Evolutionary conservation across 2,797 vertebrate species (phyloP), one percentile per base, ranked within the genome.

Genomic region (Melanotaenia maccullochi): DNA sequence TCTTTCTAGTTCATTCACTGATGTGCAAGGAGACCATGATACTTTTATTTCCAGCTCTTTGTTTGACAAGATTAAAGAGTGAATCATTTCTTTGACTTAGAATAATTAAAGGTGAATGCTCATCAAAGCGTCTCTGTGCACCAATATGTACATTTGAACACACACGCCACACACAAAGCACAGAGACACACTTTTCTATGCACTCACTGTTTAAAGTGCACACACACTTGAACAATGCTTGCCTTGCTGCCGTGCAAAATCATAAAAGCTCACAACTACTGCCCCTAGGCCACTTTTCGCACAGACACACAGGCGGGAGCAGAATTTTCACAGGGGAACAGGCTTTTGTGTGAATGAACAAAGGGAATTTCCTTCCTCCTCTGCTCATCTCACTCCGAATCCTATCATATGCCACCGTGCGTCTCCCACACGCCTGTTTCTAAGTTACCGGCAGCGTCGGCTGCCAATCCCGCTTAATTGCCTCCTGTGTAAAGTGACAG

Each of bases 381-480:
- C 76, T 72, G 70, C 65, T 84, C 61, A 76, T 59, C 75, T 71
- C 61, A 58, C 60, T 42, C 76, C 74, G 82, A 90, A 89, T 84
- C 84, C 85, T 84, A 78, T 90, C 81, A 80, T 75, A 83, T 86
- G 88, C 85, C 82, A 73, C 87, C 68, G 73, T 78, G 82, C 69
- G 38, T 89, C 85, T 91, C 90, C 88, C 87, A 91, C 86, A 85
- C 68, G 88, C 81, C 90, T 89, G 93, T 94, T 93, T 92, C 94
- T 82, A 94, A 94, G 93, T 93, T 94, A 94, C 91, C 89, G 61
- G 81, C 72, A 71, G 81, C 63, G 25, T 76, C 73, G 66, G 73
- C 85, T 92, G 92, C 84, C 93, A 91, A 82, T 91, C 89, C 73
- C 1, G 57, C 74, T 86, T 93, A 92, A 91, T 90, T 92, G 88